phyloP scores from a whole-genome alignment of 1,140 invertebrate species.

The Parasteatoda tepidariorum region DNA sequence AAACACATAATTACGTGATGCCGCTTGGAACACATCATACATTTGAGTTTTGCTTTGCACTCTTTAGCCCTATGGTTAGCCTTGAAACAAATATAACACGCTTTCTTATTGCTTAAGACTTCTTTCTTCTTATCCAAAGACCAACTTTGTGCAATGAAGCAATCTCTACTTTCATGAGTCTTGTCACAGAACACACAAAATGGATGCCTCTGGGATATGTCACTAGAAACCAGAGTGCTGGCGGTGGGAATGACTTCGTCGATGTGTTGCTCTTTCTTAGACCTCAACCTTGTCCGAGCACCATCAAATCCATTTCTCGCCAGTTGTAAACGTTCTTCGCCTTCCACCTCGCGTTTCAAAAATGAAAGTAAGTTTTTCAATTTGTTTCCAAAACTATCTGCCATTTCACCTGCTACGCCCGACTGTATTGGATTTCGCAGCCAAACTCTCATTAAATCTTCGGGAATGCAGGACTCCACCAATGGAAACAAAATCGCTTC shows the following conservation, averaged over 20 bases:
- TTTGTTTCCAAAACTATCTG: too few species aligned
- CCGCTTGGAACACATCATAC: slow-evolving; percentile 1
- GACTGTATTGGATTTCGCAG: background rate
- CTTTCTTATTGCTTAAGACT: background rate
- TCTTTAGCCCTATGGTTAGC: background rate
- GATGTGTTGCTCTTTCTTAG: background rate
- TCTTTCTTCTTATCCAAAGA: slow-evolving; percentile 11
- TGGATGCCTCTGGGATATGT: background rate
- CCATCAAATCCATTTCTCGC: too few species aligned
- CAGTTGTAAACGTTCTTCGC: background rate
- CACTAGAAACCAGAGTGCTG: background rate
- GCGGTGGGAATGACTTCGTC: slow-evolving; percentile 4
- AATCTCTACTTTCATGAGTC: slow-evolving; percentile 7
- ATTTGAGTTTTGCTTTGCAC: slow-evolving; percentile 4
- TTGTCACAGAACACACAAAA: slow-evolving; percentile 24
- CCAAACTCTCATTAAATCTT: background rate
- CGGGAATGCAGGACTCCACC: background rate
- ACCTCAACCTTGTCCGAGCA: background rate
- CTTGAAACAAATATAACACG: slow-evolving; percentile 19
- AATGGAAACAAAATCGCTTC: background rate
- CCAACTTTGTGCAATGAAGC: background rate
- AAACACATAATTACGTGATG: background rate
- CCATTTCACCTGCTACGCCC: too few species aligned
- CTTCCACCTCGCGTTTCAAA: background rate
- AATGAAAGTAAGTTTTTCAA: background rate